These are phyloP conservation scores for Amphiprion percula DNA, from an alignment of 2,113 vertebrate species.

Conservation along the genomic window DNA sequence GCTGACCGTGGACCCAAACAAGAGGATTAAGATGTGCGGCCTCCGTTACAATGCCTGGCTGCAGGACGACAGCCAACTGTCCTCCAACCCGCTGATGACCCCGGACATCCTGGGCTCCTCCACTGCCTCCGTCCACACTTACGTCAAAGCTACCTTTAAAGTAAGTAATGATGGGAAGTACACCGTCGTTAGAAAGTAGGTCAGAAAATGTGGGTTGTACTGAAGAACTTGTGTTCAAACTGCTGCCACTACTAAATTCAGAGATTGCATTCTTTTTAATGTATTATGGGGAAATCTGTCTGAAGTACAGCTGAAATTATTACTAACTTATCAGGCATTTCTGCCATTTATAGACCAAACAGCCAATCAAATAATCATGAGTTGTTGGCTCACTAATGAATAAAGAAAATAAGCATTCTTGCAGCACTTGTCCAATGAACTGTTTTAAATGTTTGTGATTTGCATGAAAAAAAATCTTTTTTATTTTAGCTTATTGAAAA, in stretches of 20 bases:
- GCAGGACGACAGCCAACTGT: conserved; percentile 97
- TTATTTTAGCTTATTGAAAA: too few species aligned
- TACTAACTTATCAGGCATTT: too few species aligned
- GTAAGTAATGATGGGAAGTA: conserved; percentile 80
- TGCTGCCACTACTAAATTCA: background rate
- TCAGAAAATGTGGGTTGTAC: background rate
- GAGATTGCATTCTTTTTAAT: too few species aligned
- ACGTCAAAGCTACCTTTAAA: conserved; percentile 97
- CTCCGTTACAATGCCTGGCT: conserved; percentile 97
- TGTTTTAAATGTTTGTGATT: too few species aligned
- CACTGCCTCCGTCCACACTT: conserved; percentile 94
- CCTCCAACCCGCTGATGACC: conserved; percentile 98
- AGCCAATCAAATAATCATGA: too few species aligned
- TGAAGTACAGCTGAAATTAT: too few species aligned
- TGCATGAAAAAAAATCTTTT: too few species aligned
- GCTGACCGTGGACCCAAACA: conserved; percentile 97
- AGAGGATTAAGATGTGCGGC: conserved; percentile 98
- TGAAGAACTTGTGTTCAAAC: background rate
- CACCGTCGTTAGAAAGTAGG: background rate
- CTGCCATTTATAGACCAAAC: too few species aligned
- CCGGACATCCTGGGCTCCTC: conserved; percentile 96
- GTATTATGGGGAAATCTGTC: too few species aligned
- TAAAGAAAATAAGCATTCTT: too few species aligned
- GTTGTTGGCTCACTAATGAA: too few species aligned
- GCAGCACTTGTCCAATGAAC: background rate